Base-by-base conservation (phyloP, 2,113 vertebrate genomes). In the Ammodytes marinus region DNA sequence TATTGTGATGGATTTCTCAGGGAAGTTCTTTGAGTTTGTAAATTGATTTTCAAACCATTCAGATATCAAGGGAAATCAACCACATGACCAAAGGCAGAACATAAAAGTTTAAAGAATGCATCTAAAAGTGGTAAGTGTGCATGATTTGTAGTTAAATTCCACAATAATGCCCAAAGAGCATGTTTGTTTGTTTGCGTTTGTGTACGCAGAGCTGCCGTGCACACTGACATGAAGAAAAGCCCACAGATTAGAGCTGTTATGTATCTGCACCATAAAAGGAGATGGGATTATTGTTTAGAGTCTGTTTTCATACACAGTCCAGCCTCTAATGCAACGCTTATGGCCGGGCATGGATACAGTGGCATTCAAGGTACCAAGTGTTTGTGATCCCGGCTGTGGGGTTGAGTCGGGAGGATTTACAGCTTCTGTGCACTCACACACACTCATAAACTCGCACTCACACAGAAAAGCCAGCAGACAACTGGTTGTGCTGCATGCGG, bases 321-420 rank as follows among this genome's bases (percentile, higher is more conserved):
- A 39, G 46, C 58, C 37, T 45, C 42, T 61, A 10, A 60, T 66
- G 54, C 17, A 60, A 68, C 54, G 49, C 80, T 69, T 47, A 53
- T 17, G 35, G 15, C 63, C 37, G 72, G 67, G 19, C 8, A 53
- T 57, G 52, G 71, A 81, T 57, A 39, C 27, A 14, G 68, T 9
- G 67, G 69, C 42, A 74, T 81, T 67, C 53, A 54, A 45, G 14
- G 39, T 42, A 17, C 14, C 39, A 1, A 72, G 71, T 60, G 73
- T 58, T 66, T 54, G 80, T 83, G 65, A 76, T 80, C 81, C 27
- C 0, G 65, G 68, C 83, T 81, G 45, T 40, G 8, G 45, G 58
- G 74, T 69, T 83, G 66, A 76, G 71, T 43, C 39, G 11, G 27
- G 77, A 78, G 80, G 71, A 73, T 83, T 86, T 79, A 80, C 42